phyloP scores from a whole-genome alignment of 2,113 vertebrate genomes.

The Thunnus thynnus region DNA sequence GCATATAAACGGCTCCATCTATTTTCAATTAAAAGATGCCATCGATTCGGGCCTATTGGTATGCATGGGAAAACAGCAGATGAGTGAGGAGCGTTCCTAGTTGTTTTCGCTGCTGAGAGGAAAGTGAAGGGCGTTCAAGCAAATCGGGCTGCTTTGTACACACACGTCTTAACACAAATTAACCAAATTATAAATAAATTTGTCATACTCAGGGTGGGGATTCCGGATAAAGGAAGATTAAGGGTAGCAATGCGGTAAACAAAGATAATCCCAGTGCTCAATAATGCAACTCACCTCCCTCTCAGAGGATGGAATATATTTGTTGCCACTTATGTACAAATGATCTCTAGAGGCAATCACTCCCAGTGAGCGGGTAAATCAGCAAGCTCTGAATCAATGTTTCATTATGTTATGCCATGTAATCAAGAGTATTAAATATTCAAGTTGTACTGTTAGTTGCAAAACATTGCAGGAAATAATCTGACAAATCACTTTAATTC shows the following conservation, averaged over 20 bases:
- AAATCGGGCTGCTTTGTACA: conserved; percentile 65
- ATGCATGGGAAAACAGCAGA: conserved; percentile 75
- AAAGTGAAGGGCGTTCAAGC: conserved; percentile 68
- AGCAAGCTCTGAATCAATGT: conserved; percentile 30
- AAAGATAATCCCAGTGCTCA: conserved; percentile 78
- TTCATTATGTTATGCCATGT: conserved; percentile 31
- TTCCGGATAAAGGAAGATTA: conserved; percentile 77
- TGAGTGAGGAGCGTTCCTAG: conserved; percentile 68
- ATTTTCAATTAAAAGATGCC: conserved; percentile 83
- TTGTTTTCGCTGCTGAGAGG: conserved; percentile 53
- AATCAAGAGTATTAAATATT: conserved; percentile 49
- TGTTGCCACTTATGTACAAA: conserved; percentile 64
- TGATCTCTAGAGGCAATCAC: conserved; percentile 59
- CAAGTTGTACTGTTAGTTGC: conserved; percentile 22
- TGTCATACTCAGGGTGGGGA: conserved; percentile 67
- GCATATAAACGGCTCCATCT: conserved; percentile 79
- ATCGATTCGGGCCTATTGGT: conserved; percentile 78
- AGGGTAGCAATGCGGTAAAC: conserved; percentile 69
- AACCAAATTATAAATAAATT: conserved; percentile 77
- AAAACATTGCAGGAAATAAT: conserved; percentile 42
- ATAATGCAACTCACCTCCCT: conserved; percentile 69
- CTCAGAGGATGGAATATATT: conserved; percentile 58
- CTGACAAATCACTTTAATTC: conserved; percentile 39
- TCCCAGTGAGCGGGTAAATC: conserved; percentile 48
- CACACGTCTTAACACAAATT: conserved; percentile 74